phyloP scores from a whole-genome alignment of 30 jellyfish, hydroid and myxozoan genomes.

The Cassiopea andromeda region DNA sequence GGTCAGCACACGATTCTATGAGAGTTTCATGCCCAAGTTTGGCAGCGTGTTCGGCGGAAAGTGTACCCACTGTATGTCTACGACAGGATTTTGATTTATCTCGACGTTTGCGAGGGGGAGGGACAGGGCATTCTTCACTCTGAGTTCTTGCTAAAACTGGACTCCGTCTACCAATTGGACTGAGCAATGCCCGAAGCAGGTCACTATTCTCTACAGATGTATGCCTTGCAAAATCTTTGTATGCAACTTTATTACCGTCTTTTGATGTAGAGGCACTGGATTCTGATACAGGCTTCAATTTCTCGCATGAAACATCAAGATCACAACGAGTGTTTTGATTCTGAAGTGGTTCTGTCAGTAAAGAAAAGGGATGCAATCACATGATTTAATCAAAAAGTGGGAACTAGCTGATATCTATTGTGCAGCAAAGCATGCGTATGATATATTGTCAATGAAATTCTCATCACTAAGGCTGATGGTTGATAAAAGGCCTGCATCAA shows the following conservation, averaged over 20 bases:
- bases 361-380: not conserved
- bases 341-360: not conserved
- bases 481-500: no score
- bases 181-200: slow-evolving; percentile 52
- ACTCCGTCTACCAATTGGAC: slow-evolving; percentile 36
- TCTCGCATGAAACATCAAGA: slow-evolving; percentile 2
- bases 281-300: not conserved
- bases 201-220: not conserved
- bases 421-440: no score
- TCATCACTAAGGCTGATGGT: no score
- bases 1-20: not conserved
- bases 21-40: not conserved
- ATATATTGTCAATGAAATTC: no score
- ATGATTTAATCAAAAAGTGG: not conserved
- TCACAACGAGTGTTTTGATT: not conserved
- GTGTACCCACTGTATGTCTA: slow-evolving; percentile 49
- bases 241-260: not conserved
- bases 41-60: not conserved
- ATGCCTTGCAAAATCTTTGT: not conserved
- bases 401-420: no score
- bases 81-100: slow-evolving; percentile 42
- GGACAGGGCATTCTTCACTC: slow-evolving; percentile 66
- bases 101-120: slow-evolving; percentile 73
- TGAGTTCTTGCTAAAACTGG: slow-evolving; percentile 19
- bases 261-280: not conserved